These are phyloP conservation scores for Virgularia gustaviana DNA, from an alignment of 92 coral and sea anemone species.

Conservation along the genomic window DNA sequence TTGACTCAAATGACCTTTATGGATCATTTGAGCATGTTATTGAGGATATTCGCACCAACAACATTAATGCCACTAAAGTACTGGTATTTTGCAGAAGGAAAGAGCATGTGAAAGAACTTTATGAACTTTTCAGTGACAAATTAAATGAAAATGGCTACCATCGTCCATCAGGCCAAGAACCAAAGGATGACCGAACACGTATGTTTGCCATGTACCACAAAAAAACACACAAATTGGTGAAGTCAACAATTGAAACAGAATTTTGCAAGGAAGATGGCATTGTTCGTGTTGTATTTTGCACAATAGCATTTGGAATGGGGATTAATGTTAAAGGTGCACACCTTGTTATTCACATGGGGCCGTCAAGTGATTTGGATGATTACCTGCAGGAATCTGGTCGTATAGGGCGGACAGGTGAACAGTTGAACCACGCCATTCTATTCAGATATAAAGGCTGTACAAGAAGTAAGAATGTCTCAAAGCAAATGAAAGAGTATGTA, in stretches of 20 bases:
- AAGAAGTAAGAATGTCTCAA: conserved; percentile 33
- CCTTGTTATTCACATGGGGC: conserved; percentile 54
- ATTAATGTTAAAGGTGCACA: conserved; percentile 31
- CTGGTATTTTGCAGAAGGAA: conserved; percentile 38
- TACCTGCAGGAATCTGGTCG: conserved; percentile 65
- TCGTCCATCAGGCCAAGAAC: conserved; percentile 25
- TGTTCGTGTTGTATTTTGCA: conserved; percentile 47
- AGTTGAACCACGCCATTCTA: conserved; percentile 36
- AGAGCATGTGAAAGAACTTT: conserved; percentile 42
- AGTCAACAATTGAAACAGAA: conserved; percentile 37
- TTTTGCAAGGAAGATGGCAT: conserved; percentile 38
- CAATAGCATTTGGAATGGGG: conserved; percentile 53
- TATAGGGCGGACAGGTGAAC: conserved; percentile 42
- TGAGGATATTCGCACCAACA: conserved; percentile 12
- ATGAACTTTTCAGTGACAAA: conserved; percentile 24
- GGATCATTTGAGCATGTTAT: conserved; percentile 20
- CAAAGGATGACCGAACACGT: conserved; percentile 25
- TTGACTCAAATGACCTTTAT: conserved; percentile 3
- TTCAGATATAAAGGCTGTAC: conserved; percentile 34
- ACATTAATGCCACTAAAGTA: conserved; percentile 24
- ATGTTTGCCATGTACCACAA: conserved; percentile 51
- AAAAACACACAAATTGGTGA: conserved; percentile 40
- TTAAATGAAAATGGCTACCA: conserved; percentile 16
- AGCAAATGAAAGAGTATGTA: conserved; percentile 39
- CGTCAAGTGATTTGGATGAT: conserved; percentile 59